These are phyloP conservation scores for Clivina fossor DNA, from an alignment of 2,888 invertebrate genomes.

Conservation along the genomic window DNA sequence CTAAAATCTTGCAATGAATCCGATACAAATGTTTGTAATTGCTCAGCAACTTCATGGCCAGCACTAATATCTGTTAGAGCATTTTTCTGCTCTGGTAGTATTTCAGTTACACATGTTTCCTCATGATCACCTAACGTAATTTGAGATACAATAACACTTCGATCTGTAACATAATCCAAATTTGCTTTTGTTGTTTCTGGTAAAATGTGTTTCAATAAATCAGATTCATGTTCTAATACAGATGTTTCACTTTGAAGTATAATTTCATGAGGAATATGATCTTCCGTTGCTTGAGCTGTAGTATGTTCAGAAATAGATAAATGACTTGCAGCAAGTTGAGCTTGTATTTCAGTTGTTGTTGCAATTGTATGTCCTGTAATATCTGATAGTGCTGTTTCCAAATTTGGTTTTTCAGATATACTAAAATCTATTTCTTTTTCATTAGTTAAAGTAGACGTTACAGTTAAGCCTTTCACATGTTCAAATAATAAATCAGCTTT, in stretches of 20 bases:
- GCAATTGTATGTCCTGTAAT: constrained; percentile 55
- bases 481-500: constrained; percentile 51
- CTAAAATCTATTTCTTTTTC: constrained; percentile 54
- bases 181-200: constrained; percentile 53
- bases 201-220: constrained; percentile 45
- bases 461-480: constrained; percentile 51
- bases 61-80: constrained; percentile 47
- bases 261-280: constrained; percentile 48
- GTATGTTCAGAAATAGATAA: constrained; percentile 40
- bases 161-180: constrained; percentile 51
- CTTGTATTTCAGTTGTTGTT: constrained; percentile 51
- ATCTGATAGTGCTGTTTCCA: constrained; percentile 47
- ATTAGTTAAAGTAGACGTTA: constrained; percentile 56
- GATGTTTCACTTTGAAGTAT: constrained; percentile 49
- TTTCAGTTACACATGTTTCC: constrained; percentile 47
- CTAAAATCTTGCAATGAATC: constrained; percentile 44
- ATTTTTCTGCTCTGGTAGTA: constrained; percentile 46
- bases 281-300: constrained; percentile 42
- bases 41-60: constrained; percentile 52
- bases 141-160: constrained; percentile 52
- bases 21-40: constrained; percentile 43
- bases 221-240: constrained; percentile 53
- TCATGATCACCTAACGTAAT: constrained; percentile 54
- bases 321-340: constrained; percentile 46
- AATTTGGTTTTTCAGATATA: constrained; percentile 47